phyloP scores from a whole-genome alignment of 2,888 invertebrate species.

The Leucozona laternaria region DNA sequence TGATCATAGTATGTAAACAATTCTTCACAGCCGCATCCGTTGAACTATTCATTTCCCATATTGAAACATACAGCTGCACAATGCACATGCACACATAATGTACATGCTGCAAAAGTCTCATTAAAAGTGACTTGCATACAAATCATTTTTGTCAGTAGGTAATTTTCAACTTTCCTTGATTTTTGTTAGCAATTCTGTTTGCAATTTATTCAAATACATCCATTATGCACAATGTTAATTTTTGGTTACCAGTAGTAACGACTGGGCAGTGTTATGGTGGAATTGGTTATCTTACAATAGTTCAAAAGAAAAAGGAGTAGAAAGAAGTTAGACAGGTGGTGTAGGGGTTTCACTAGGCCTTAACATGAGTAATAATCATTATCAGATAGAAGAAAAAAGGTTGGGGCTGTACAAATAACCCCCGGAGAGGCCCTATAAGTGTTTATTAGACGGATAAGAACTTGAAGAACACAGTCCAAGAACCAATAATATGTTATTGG shows the following conservation, averaged over 20 bases:
- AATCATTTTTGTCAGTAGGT: slow-evolving; percentile 22
- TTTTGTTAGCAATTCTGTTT: slow-evolving; percentile 26
- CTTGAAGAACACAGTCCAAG: not conserved
- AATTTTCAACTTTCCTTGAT: slow-evolving; percentile 36
- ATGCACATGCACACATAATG: not conserved
- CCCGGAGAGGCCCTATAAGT: not conserved
- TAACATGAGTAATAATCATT: slow-evolving; percentile 6
- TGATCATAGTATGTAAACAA: slow-evolving; percentile 18
- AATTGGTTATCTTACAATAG: slow-evolving; percentile 36
- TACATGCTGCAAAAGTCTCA: not conserved
- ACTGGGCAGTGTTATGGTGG: slow-evolving; percentile 37
- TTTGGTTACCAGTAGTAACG: slow-evolving; percentile 35
- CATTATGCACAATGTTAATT: slow-evolving; percentile 34
- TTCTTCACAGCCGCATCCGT: slow-evolving; percentile 34
- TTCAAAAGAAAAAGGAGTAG: not conserved
- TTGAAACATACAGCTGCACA: slow-evolving; percentile 26
- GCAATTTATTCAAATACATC: slow-evolving; percentile 49
- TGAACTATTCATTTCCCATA: slow-evolving; percentile 51
- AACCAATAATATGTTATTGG: slow-evolving; percentile 27
- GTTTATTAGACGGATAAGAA: slow-evolving; percentile 40
- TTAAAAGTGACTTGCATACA: slow-evolving; percentile 57
- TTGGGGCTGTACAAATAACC: not conserved
- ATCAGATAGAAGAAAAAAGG: not conserved
- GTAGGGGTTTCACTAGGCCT: not conserved
- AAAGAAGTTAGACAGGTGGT: not conserved